Evolutionary conservation across 1,140 invertebrate species (phyloP).

Genomic region (Notospermus geniculatus): DNA sequence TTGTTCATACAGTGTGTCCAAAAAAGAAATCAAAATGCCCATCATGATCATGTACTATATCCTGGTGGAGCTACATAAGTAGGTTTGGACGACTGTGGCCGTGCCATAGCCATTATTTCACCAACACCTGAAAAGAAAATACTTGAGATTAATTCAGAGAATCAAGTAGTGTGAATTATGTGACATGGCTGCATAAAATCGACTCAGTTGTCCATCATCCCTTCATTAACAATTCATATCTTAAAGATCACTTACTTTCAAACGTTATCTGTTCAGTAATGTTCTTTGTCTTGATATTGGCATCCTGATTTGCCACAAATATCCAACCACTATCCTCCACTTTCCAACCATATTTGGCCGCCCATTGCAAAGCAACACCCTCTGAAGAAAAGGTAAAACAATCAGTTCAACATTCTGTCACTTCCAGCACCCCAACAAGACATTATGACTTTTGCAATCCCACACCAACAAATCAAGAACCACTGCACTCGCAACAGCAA

Average conservation of each 20-base stretch:
- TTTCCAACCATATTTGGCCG: conserved; percentile 94
- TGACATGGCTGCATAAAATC: too few species aligned
- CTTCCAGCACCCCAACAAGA: too few species aligned
- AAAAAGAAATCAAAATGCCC: too few species aligned
- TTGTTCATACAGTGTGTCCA: too few species aligned
- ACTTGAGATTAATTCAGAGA: conserved; percentile 14
- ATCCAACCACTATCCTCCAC: conserved; percentile 70
- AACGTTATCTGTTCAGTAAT: conserved; percentile 98
- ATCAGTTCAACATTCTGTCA: too few species aligned
- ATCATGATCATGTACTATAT: conserved; percentile 1
- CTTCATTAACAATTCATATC: too few species aligned
- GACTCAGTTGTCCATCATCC: too few species aligned
- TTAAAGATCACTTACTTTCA: conserved; percentile 57
- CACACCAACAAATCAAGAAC: too few species aligned
- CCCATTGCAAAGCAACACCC: conserved; percentile 80
- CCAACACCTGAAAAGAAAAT: conserved; percentile 62
- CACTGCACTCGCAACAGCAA: too few species aligned
- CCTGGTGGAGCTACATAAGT: too few species aligned
- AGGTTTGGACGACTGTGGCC: not conserved
- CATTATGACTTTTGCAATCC: too few species aligned
- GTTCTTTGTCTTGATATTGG: conserved; percentile 98
- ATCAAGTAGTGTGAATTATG: too few species aligned
- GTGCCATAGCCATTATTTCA: conserved; percentile 73
- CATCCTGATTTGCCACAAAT: conserved; percentile 92
- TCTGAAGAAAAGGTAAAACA: conserved; percentile 62